These are phyloP conservation scores for Crocidura indochinensis DNA, from an alignment of 2,797 vertebrate species.

Conservation along the genomic window DNA sequence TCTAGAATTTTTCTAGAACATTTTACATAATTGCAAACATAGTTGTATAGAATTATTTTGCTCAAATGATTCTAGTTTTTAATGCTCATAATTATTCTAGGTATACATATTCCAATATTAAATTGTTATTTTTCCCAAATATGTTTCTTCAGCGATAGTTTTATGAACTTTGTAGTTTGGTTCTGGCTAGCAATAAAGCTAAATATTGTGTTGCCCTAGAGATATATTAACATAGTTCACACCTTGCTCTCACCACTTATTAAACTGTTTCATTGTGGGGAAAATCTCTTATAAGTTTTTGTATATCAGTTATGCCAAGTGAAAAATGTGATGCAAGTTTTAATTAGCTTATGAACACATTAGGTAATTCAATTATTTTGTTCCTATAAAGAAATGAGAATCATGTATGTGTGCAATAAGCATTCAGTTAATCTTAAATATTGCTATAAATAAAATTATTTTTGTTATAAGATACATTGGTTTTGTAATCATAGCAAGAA, in stretches of 20 bases:
- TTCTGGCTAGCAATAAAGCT: not conserved
- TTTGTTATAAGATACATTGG: not conserved
- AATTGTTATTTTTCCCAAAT: not conserved
- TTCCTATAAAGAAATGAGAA: not conserved
- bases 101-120: not conserved
- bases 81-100: not conserved
- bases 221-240: slow-evolving; percentile 3
- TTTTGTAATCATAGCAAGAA: not conserved
- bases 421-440: not conserved
- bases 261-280: not conserved
- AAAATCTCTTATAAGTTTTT: not conserved
- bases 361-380: not conserved
- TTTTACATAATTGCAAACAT: not conserved
- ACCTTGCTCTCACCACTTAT: not conserved
- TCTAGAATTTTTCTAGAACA: not conserved
- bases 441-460: not conserved
- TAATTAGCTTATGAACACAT: not conserved
- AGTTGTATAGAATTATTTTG: not conserved
- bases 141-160: not conserved
- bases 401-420: not conserved
- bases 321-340: slow-evolving; percentile 43
- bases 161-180: slow-evolving; percentile 25
- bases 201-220: not conserved
- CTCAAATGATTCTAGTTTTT: not conserved
- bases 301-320: slow-evolving; percentile 21